phyloP scores from a whole-genome alignment of 1,140 invertebrate genomes.

The Cephus cinctus region DNA sequence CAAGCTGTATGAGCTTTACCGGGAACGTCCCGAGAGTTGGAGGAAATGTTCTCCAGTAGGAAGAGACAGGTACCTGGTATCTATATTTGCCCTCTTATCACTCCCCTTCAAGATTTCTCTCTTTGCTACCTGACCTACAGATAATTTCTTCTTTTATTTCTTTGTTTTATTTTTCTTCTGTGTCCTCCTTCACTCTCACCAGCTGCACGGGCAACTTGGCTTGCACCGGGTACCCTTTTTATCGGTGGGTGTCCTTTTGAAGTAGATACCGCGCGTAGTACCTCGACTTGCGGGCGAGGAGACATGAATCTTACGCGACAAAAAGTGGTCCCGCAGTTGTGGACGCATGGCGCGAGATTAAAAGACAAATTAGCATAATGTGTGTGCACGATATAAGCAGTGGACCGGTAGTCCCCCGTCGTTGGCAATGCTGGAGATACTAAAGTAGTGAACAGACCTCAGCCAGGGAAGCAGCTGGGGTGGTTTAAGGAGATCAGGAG shows the following conservation, averaged over 20 bases:
- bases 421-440: too few species aligned
- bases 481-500: too few species aligned
- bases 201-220: background rate
- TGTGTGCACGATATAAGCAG: too few species aligned
- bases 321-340: slow-evolving; percentile 17
- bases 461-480: too few species aligned
- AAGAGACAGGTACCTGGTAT: too few species aligned
- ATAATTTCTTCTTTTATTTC: background rate
- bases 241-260: background rate
- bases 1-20: too few species aligned
- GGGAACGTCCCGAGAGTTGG: too few species aligned
- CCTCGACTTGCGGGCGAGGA: background rate
- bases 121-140: background rate
- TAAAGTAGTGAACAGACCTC: too few species aligned
- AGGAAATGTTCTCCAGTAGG: too few species aligned
- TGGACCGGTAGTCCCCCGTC: too few species aligned
- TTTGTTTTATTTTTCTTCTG: background rate
- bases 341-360: slow-evolving; percentile 35
- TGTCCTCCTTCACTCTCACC: background rate
- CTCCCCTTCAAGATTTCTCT: background rate
- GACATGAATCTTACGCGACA: slow-evolving; percentile 5
- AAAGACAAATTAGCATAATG: slow-evolving; percentile 49
- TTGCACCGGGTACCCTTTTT: background rate
- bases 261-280: background rate
- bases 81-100: too few species aligned